Evolutionary conservation across 2,888 invertebrate genomes (phyloP), one percentile per base, ranked within the genome.

Genomic region (Pemphredon lugubris): DNA sequence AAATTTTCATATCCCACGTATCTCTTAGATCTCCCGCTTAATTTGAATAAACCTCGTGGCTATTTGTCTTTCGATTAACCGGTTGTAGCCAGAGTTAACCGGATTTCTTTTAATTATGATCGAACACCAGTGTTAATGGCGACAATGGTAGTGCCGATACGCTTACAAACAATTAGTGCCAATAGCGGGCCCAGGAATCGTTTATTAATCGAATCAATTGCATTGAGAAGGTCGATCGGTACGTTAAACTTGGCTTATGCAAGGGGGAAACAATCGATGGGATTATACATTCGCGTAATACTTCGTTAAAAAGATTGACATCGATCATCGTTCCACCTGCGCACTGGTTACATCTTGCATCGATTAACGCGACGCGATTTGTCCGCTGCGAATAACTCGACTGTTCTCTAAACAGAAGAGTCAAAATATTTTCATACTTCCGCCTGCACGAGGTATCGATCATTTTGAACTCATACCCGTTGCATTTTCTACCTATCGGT

Each of bases 81-180:
- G 78, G 83, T 83, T 82, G 55, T 55, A 84, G 73, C 83, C 77
- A 77, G 76, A 78, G 78, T 75, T 11, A 55, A 40, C 47, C 51
- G 45, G 68, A 44, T 30, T 34, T 32, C 39, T 65, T n/a, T n/a
- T 59, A 67, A 77, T 54, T 65, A 73, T 58, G 53, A 73, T 59
- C 45, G 54, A 78, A 47, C 9, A 55, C 20, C 51, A 37, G 44
- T 48, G 48, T 37, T 53, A 39, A 60, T 57, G 51, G 51, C 44
- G 40, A 55, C 48, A 45, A 59, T 30, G 30, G 16, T 45, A 47
- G 39, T 69, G 45, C 26, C n/a, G n/a, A 55, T 47, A 70, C 59
- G 50, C 21, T 57, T 60, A 53, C 23, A 50, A 50, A 60, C 66
- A 60, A 54, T 73, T 63, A 53, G 14, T 39, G 23, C 48, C 45